A percentile compares a stretch with the other conserved stretches of the same genome.
phyloP scores from a whole-genome alignment of 2,888 invertebrate species.

The Drosophila robusta region DNA sequence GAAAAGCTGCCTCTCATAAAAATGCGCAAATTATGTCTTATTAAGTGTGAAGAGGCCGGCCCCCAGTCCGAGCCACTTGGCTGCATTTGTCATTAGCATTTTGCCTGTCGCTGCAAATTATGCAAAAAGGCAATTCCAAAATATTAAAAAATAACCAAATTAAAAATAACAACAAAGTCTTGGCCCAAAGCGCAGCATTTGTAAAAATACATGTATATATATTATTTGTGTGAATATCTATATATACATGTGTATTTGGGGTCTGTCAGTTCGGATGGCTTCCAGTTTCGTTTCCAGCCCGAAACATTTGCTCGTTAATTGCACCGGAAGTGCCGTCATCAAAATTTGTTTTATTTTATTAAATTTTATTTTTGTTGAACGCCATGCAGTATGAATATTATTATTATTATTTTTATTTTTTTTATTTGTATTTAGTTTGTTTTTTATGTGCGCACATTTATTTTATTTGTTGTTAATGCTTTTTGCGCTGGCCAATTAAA shows the following conservation, averaged over 20 bases:
- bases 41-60: conserved; percentile 71
- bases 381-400: conserved; percentile 20
- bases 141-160: background rate
- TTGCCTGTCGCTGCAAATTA: conserved; percentile 49
- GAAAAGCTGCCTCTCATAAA: conserved; percentile 60
- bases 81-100: conserved; percentile 60
- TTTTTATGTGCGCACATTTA: conserved; percentile 47
- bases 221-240: too few relatives aligned
- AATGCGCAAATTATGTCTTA: conserved; percentile 74
- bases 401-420: conserved; percentile 15
- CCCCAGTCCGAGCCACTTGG: conserved; percentile 43
- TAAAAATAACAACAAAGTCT: conserved; percentile 8
- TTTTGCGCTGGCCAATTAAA: conserved; percentile 40
- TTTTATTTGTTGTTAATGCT: conserved; percentile 57
- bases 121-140: conserved; percentile 31
- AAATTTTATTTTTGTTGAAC: conserved; percentile 28
- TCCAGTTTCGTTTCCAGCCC: conserved; percentile 47
- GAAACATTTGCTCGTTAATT: conserved; percentile 61
- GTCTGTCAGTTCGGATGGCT: conserved; percentile 23
- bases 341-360: conserved; percentile 22
- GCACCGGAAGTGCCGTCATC: conserved; percentile 75
- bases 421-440: conserved; percentile 17
- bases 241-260: background rate
- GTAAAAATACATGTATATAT: conserved; percentile 7
- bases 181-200: conserved; percentile 20